Evolutionary conservation across 2,797 vertebrate genomes (phyloP).

Genomic region (Vipera ursinii): DNA sequence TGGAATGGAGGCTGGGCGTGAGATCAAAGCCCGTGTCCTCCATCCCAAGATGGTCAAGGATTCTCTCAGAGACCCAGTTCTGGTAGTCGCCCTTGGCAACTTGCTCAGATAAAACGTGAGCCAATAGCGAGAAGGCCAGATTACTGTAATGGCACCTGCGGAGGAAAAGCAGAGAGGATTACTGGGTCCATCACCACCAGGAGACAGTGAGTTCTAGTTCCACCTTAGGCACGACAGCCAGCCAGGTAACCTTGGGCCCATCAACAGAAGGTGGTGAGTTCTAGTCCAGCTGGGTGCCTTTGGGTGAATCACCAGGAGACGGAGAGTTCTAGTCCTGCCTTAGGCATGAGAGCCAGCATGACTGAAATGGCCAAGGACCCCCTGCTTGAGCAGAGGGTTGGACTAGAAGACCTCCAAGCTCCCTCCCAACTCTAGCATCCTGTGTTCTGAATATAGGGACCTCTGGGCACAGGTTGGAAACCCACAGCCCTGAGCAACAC

Average conservation of each 20-base stretch:
- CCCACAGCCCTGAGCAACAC: neutral
- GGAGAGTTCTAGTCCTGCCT: no score
- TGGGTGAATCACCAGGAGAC: no score
- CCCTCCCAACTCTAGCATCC: no score
- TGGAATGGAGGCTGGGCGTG: slow-evolving; percentile 73
- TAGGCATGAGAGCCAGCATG: no score
- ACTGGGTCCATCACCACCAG: no score
- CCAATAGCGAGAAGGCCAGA: slow-evolving; percentile 89
- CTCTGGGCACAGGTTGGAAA: neutral
- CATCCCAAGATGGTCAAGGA: slow-evolving; percentile 89
- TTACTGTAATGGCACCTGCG: slow-evolving; percentile 95
- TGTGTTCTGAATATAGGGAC: neutral
- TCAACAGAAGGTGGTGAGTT: no score
- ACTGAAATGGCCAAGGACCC: no score
- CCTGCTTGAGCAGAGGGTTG: no score
- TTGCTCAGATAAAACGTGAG: slow-evolving; percentile 84
- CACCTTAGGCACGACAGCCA: neutral
- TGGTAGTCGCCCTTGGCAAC: slow-evolving; percentile 83
- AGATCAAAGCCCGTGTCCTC: slow-evolving; percentile 91
- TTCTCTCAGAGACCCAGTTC: slow-evolving; percentile 86
- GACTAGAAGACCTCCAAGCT: no score
- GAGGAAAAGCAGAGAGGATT: neutral
- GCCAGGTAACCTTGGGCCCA: no score
- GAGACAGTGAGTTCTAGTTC: neutral
- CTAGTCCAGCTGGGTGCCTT: no score